Base-by-base conservation (phyloP, 2,797 vertebrate species). In the Arnoldichthys spilopterus region DNA sequence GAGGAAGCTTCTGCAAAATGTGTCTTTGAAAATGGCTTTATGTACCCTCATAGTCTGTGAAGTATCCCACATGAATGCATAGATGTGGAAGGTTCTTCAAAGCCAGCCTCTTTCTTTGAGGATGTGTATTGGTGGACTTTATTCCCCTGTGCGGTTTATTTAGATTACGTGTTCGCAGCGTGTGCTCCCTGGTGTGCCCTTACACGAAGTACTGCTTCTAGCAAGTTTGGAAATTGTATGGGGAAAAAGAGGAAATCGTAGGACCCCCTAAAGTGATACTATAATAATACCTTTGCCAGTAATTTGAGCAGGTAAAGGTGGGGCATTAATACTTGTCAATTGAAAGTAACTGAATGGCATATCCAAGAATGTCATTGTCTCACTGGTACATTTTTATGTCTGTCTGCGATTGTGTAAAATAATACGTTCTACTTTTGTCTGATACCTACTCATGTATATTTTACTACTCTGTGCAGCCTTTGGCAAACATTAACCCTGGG, bases 401-500 rank as follows among this genome's bases (percentile, higher is more conserved):
- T 3, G 43, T 54, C 37, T 76, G 51, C 32, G 64, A 20, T 64
- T 82, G 47, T 3, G 56, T 66, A 71, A 74, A 75, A 73, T 59
- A 67, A 40, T 71, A 74, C 56, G 74, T 81, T 79, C 11, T 66
- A 70, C 69, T 64, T 78, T 32, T 76, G 58, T 37, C 54, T 73
- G 40, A 74, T 69, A 72, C 24, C 58, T 5, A 45, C 37, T 76
- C 77, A 62, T 72, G 30, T 77, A 32, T 67, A 70, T 62, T 37
- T 78, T 34, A 47, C 32, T 58, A 63, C 28, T 79, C 45, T 73
- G 32, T 69, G 24, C 54, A 73, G 66, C 59, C 32, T 66, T 53
- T 62, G 77, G 88, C 84, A 92, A 90, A 91, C 81, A 92, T 93
- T 93, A 91, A 92, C 89, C 58, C 1, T 32, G 24, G 54, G 77